Conservation (phyloP, 1,140 invertebrate species). For the Drosophila oshimai region DNA sequence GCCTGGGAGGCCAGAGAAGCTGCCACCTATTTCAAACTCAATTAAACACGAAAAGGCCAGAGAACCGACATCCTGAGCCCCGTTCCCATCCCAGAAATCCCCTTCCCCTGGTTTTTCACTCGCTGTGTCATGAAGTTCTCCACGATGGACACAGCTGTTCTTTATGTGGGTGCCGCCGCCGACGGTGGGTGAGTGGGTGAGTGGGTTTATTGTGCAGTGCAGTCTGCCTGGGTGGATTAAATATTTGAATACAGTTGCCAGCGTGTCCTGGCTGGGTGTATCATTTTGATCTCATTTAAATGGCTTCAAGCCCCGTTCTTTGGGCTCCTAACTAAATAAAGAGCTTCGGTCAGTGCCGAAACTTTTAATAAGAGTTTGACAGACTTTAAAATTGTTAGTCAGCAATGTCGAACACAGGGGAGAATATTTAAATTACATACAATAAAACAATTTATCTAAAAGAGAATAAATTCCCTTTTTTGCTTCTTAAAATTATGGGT, state of each 20-base stretch:
- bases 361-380: slow-evolving; percentile 23
- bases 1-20: slow-evolving; percentile 12
- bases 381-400: not conserved
- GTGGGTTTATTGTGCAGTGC: slow-evolving; percentile 19
- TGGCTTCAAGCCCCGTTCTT: slow-evolving; percentile 27
- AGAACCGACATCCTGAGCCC: not conserved
- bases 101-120: not conserved
- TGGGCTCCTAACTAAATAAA: slow-evolving; percentile 23
- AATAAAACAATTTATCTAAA: not conserved
- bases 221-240: slow-evolving; percentile 30
- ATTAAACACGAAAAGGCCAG: slow-evolving; percentile 67
- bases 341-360: slow-evolving; percentile 20
- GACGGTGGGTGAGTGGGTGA: not conserved
- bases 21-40: slow-evolving; percentile 78
- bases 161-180: slow-evolving; percentile 32
- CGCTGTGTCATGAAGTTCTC: slow-evolving; percentile 34
- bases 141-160: slow-evolving; percentile 47
- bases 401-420: not conserved
- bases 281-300: slow-evolving; percentile 51
- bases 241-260: slow-evolving; percentile 50
- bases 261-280: slow-evolving; percentile 11
- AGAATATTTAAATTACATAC: not conserved
- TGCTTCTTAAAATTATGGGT: no score
- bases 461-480: not conserved
- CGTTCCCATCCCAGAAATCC: not conserved